Base-by-base conservation (phyloP, 2,888 invertebrate species). In the Rhodophaea formosa region DNA sequence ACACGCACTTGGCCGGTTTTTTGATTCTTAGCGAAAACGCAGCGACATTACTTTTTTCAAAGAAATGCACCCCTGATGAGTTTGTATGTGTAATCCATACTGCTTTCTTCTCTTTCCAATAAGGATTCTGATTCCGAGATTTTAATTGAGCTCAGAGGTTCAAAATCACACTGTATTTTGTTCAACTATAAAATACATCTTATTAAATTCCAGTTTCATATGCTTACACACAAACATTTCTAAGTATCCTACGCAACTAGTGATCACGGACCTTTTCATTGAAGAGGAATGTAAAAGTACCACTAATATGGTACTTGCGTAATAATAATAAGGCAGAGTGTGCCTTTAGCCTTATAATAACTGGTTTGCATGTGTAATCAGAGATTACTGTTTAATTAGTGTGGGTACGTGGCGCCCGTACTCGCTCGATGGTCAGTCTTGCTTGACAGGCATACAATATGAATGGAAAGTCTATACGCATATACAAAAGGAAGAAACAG, bases 341-440 rank as follows among this genome's bases (percentile, higher is more conserved):
- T 51, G 51, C 14, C 35, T n/a, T 8, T 15, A 35, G 15, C 51
- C 17, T 51, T 51, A 51, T 51, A 51, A 51, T 51, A 51, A 51
- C 51, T 35, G 35, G 51, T 51, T 51, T 10, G 49, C 15, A 51
- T 51, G 47, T 30, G 43, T 53, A 53, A 42, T 43, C 53, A 43
- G 29, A 53, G 43, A 53, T 53, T 44, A 53, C 53, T 44, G 43
- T 44, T 53, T 53, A 53, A 53, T 53, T 53, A 53, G 53, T 30
- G 15, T 53, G 23, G 15, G 8, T 12, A 8, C 6, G 30, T 15
- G 53, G 53, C 14, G 53, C 43, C 44, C 35, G 17, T 7, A 14
- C 30, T 1, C 10, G 30, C 10, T 12, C 16, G 30, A 32, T 8
- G 23, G 23, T 23, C 35, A 35, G 7, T 14, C 32, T 16, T 16